Evolutionary conservation across 1,140 invertebrate species (phyloP).

Genomic region (Trinorchestia longiramus): DNA sequence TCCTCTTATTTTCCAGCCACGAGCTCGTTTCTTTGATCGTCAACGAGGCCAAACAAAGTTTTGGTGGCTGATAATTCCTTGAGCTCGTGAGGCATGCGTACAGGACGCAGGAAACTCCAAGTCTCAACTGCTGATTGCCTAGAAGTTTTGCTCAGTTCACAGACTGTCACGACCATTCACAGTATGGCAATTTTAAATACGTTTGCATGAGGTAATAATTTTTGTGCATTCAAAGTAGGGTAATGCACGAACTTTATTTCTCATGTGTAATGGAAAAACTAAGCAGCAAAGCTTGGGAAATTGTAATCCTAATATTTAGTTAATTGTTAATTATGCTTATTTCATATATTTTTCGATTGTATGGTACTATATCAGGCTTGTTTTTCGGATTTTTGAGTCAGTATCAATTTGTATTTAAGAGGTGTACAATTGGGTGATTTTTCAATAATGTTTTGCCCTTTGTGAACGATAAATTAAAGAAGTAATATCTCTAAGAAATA

Average conservation of each 20-base stretch:
- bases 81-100: not conserved
- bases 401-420: too few relatives aligned
- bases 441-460: too few relatives aligned
- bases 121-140: not conserved
- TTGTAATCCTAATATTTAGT: not conserved
- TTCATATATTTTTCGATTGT: not conserved
- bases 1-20: not conserved
- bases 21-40: slow-evolving; percentile 6
- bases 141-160: not conserved
- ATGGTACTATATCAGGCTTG: too few relatives aligned
- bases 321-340: not conserved
- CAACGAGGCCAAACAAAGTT: not conserved
- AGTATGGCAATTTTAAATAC: not conserved
- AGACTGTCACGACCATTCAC: not conserved
- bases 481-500: too few relatives aligned
- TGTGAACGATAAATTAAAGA: too few relatives aligned
- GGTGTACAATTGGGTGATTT: too few relatives aligned
- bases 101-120: not conserved
- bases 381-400: too few relatives aligned
- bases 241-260: not conserved
- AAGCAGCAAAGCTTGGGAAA: not conserved
- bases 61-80: not conserved
- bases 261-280: not conserved
- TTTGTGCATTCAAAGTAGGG: not conserved
- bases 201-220: not conserved